Conservation (phyloP, 2,797 vertebrate species). For the Percopsis omiscomaycus region DNA sequence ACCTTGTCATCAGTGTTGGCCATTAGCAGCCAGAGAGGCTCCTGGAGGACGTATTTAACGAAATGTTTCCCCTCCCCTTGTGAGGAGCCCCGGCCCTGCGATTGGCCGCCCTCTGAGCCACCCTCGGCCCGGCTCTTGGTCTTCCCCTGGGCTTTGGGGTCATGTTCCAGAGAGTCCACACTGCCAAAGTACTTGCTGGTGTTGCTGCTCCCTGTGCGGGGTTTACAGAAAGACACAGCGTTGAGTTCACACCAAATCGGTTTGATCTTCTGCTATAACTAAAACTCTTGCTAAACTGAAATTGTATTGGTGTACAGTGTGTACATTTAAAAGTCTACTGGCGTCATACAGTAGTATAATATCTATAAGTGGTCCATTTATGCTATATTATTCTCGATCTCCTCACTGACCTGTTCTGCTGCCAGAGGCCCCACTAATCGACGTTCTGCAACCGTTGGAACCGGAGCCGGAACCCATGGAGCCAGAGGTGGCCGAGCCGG, state of each 20-base stretch:
- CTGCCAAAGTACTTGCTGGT: slow-evolving; percentile 94
- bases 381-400: background rate
- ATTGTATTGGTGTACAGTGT: no score
- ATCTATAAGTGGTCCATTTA: background rate
- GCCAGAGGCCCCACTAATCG: slow-evolving; percentile 76
- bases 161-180: slow-evolving; percentile 87
- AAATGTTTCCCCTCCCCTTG: slow-evolving; percentile 72
- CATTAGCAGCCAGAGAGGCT: slow-evolving; percentile 89
- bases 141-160: slow-evolving; percentile 72
- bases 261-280: no score
- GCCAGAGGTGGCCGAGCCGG: slow-evolving; percentile 84
- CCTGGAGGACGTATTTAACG: slow-evolving; percentile 83
- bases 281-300: background rate
- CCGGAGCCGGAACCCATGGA: slow-evolving; percentile 86
- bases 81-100: slow-evolving; percentile 39
- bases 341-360: no score
- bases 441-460: slow-evolving; percentile 79
- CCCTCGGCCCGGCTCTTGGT: slow-evolving; percentile 38
- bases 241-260: background rate
- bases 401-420: slow-evolving; percentile 82
- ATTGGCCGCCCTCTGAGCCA: slow-evolving; percentile 42
- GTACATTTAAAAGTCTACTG: no score
- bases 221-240: background rate
- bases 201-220: slow-evolving; percentile 84
- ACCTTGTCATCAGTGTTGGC: slow-evolving; percentile 83